Percentiles rank a stretch among this genome's conserved stretches.
These are phyloP conservation scores for Diacarnus erythraeanus DNA, from an alignment of 37 sponge, comb jelly and placozoan species.

Conservation along the genomic window DNA sequence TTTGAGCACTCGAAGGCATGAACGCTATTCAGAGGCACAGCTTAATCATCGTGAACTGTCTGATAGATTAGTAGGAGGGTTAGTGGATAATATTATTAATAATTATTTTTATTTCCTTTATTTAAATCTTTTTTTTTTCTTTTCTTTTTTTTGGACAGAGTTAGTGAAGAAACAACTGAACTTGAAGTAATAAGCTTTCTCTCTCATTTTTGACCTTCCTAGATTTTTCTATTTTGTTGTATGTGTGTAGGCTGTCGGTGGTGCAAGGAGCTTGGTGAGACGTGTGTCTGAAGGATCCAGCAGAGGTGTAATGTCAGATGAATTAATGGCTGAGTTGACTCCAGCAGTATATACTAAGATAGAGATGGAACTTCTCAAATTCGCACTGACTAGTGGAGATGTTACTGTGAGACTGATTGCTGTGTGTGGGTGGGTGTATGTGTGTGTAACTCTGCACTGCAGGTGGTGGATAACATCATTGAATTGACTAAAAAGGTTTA, in stretches of 20 bases:
- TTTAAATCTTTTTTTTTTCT: background rate
- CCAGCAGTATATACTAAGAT: conserved; percentile 6
- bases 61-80: no score
- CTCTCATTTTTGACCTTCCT: background rate
- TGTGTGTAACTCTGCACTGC: conserved; percentile 9
- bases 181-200: background rate
- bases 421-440: background rate
- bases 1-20: conserved; percentile 39
- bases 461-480: conserved; percentile 28
- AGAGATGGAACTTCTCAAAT: conserved; percentile 28
- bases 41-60: conserved; percentile 35
- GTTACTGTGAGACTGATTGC: background rate
- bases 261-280: no score
- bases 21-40: conserved; percentile 45
- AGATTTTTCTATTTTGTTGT: background rate
- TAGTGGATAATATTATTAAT: no score
- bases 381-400: conserved; percentile 16
- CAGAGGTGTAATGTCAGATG: background rate
- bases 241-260: no score
- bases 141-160: conserved; percentile 29
- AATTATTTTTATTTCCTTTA: no score
- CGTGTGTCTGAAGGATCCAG: background rate
- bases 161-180: conserved; percentile 19
- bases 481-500: conserved; percentile 15
- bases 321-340: conserved; percentile 22